phyloP scores from a whole-genome alignment of 1,140 invertebrate species.

The Drosophila watanabei region DNA sequence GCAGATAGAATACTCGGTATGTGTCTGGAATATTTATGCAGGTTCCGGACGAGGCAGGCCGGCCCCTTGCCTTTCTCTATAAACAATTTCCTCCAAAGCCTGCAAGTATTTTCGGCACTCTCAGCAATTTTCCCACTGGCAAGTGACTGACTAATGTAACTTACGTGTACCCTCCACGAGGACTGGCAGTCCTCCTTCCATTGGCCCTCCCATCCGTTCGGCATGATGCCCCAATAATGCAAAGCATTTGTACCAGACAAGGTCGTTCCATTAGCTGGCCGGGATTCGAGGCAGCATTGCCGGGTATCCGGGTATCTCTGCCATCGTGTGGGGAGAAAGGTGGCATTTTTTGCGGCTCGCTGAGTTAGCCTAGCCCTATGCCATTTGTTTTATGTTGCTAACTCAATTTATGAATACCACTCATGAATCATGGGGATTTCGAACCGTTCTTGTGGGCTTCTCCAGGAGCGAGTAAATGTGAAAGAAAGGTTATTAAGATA shows the following conservation, averaged over 20 bases:
- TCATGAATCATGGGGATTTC: conserved; percentile 43
- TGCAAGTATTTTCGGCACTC: conserved; percentile 56
- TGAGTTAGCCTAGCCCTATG: conserved; percentile 56
- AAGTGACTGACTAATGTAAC: conserved; percentile 77
- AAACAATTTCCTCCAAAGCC: conserved; percentile 51
- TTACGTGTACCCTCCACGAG: conserved; percentile 61
- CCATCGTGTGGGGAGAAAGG: conserved; percentile 27
- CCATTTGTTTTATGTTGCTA: conserved; percentile 73
- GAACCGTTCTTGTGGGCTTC: background rate
- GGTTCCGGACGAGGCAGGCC: conserved; percentile 23
- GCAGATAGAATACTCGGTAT: conserved; percentile 58
- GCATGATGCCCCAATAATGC: conserved; percentile 67
- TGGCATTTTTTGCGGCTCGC: conserved; percentile 73
- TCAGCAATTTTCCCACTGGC: conserved; percentile 66
- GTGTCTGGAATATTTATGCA: conserved; percentile 75
- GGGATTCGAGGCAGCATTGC: conserved; percentile 12
- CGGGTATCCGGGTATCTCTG: conserved; percentile 8
- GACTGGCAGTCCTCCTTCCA: background rate
- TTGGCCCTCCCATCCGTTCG: conserved; percentile 10
- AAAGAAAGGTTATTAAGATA: conserved; percentile 32
- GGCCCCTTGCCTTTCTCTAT: conserved; percentile 45
- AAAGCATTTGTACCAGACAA: conserved; percentile 74
- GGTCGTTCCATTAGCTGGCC: conserved; percentile 51
- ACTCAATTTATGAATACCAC: conserved; percentile 72
- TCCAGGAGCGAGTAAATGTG: background rate